Evolutionary conservation across 1,140 invertebrate genomes (phyloP), one percentile per base, ranked within the genome.

Genomic region (Halictus rubicundus): DNA sequence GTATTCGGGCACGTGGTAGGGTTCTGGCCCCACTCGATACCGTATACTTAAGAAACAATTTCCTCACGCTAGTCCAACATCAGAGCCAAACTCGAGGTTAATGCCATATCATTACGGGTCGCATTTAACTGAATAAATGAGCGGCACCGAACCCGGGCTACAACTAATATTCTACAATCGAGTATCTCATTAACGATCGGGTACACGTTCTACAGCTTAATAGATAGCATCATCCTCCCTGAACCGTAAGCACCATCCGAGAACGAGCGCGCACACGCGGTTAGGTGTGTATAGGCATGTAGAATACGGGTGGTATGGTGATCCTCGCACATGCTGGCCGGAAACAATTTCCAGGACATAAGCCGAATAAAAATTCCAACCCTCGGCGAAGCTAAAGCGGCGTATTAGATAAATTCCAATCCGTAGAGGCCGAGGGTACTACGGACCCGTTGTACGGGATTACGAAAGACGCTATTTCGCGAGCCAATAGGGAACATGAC

Each of bases 381-480:
- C 32, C n/a, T 4, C 1, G 4, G 23, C 46, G 69, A 57, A 23
- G 60, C 32, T 64, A 76, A 72, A 57, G 54, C 19, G 54, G 37
- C 75, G 57, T 63, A 80, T 82, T 82, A 77, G 84, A 77, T 75
- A 87, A 87, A 86, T 87, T 87, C 84, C 83, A 68, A 86, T 80
- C 72, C 63, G 42, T 46, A 85, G 88, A 1, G 32, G 32, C 32
- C 32, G 88, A 88, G 86, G 87, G 87, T 77, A 82, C 16, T 82
- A 83, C 81, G 80, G 79, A 14, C 42, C 39, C 85, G 83, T 73
- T 64, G 85, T 86, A 76, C 83, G 85, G 89, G 88, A 91, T 91
- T 91, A 90, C 89, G 89, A 91, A 91, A 92, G 90, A 89, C 83
- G 87, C 78, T 57, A 83, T 87, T 91, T 90, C 88, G 85, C 82